A percentile compares a stretch with the other conserved stretches of the same genome.
Evolutionary conservation across 1,140 invertebrate species (phyloP).

Genomic region (Eupristina koningsbergeri): DNA sequence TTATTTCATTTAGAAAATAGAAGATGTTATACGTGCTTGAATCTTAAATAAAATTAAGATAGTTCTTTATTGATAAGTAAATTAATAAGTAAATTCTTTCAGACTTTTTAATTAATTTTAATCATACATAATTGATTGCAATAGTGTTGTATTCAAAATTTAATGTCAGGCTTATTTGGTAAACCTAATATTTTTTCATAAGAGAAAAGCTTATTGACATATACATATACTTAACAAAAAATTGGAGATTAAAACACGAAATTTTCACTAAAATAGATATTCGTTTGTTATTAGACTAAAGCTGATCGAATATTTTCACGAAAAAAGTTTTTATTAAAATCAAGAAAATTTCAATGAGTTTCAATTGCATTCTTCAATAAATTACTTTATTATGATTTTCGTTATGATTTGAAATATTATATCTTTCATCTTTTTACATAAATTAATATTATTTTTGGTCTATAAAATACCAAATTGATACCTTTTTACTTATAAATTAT

Average conservation of each 20-base stretch:
- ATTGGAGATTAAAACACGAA: background rate
- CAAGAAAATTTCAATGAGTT: background rate
- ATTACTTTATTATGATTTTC: constrained; percentile 16
- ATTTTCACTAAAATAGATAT: constrained; percentile 6
- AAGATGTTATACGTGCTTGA: background rate
- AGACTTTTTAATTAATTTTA: no score
- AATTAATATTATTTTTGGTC: background rate
- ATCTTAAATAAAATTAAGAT: background rate
- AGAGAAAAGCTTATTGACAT: background rate
- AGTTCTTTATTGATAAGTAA: no score
- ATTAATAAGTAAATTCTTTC: no score
- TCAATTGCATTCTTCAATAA: constrained; percentile 1
- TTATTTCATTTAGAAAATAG: no score
- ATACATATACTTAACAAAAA: background rate
- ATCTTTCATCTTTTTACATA: background rate
- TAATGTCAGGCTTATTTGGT: no score
- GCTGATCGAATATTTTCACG: background rate
- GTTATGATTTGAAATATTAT: background rate
- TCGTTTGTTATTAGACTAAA: background rate
- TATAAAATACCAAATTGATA: background rate
- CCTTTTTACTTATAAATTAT: background rate
- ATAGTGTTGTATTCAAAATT: no score
- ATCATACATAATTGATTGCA: no score
- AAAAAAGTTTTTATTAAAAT: constrained; percentile 8
- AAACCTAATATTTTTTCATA: background rate